A percentile compares a stretch with the other conserved stretches of the same genome.
These are phyloP conservation scores for Butorides virescens DNA, from an alignment of 2,113 vertebrate species.

Conservation along the genomic window DNA sequence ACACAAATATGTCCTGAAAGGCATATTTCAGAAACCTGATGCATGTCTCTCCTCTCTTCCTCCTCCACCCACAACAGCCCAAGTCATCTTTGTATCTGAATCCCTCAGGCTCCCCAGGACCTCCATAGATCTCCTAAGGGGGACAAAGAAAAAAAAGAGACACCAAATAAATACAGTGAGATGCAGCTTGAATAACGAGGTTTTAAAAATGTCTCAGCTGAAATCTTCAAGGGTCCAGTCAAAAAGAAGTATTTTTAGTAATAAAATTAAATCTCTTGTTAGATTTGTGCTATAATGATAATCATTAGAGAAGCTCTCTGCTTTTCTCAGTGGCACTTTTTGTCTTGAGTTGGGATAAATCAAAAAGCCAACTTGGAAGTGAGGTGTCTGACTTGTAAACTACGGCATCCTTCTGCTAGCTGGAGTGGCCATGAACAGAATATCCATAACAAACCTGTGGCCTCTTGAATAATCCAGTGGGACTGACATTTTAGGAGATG, in stretches of 20 bases:
- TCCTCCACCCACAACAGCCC: background rate
- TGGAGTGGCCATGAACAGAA: background rate
- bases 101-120: fast-evolving
- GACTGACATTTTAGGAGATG: background rate
- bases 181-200: background rate
- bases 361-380: background rate
- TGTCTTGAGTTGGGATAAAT: background rate
- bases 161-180: background rate
- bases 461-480: background rate
- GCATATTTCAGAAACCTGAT: background rate
- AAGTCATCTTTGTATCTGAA: background rate
- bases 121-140: background rate
- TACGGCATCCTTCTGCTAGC: background rate
- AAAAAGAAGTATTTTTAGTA: background rate
- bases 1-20: background rate
- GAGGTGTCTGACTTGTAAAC: background rate
- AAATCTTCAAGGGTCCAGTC: background rate
- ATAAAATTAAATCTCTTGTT: background rate
- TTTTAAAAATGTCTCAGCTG: background rate
- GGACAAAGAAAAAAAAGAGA: background rate
- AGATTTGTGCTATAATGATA: background rate
- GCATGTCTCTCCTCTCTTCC: background rate
- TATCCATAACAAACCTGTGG: background rate
- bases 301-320: background rate
- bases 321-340: background rate